Conservation (phyloP, 2,888 invertebrate genomes). For the Pyrrhosoma nymphula region DNA sequence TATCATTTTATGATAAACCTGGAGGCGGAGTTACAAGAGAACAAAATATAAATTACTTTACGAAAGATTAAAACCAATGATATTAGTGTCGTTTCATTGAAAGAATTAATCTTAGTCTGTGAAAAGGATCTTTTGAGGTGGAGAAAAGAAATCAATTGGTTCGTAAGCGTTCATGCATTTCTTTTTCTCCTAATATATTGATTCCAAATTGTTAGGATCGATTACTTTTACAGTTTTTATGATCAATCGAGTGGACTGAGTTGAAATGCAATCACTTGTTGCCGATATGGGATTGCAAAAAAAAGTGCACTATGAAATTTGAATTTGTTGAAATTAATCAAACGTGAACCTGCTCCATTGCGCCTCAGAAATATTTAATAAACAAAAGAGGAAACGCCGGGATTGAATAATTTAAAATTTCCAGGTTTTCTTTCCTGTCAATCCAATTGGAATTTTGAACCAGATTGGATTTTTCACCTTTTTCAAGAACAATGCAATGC, state of each 20-base stretch:
- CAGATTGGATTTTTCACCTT: not conserved
- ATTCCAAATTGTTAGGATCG: not conserved
- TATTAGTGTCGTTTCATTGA: too few relatives aligned
- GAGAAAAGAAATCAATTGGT: too few relatives aligned
- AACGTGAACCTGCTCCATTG: not conserved
- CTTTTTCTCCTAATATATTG: too few relatives aligned
- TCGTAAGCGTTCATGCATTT: too few relatives aligned
- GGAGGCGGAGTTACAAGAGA: too few relatives aligned
- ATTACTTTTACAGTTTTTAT: not conserved
- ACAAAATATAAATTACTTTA: too few relatives aligned
- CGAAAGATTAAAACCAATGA: too few relatives aligned
- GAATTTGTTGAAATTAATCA: not conserved
- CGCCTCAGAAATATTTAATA: not conserved
- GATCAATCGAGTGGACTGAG: not conserved
- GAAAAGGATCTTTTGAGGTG: too few relatives aligned
- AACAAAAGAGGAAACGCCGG: not conserved
- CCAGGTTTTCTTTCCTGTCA: not conserved
- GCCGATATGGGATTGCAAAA: not conserved
- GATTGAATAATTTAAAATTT: not conserved
- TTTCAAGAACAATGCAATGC: constrained; percentile 2
- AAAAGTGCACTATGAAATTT: not conserved
- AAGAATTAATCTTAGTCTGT: too few relatives aligned
- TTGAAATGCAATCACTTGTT: constrained; percentile 2
- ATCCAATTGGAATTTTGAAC: not conserved
- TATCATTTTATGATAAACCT: too few relatives aligned